A percentile compares a stretch with the other conserved stretches of the same genome.
These are phyloP conservation scores for Adoxophyes honmai DNA, from an alignment of 1,140 invertebrate genomes.

Conservation along the genomic window DNA sequence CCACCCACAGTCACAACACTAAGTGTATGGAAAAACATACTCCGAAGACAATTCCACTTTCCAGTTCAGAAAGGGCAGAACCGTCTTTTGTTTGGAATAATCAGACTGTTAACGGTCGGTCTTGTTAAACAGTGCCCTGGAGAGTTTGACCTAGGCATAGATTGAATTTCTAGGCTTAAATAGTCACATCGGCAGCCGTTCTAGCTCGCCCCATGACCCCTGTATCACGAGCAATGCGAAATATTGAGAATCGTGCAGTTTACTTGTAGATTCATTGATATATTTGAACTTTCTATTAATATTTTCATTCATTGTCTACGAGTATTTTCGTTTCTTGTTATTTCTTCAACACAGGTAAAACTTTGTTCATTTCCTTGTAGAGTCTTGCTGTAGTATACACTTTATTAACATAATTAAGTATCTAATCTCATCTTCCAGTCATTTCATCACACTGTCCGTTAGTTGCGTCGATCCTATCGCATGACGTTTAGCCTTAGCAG, in stretches of 20 bases:
- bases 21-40: constrained; percentile 1
- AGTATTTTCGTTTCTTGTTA: constrained; percentile 16
- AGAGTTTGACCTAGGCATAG: constrained; percentile 40
- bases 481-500: background rate
- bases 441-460: background rate
- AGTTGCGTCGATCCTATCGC: background rate
- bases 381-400: too few relatives aligned
- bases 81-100: constrained; percentile 18
- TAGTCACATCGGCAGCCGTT: constrained; percentile 27
- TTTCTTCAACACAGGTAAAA: constrained; percentile 6
- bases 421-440: background rate
- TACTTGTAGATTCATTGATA: constrained; percentile 23
- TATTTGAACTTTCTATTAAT: constrained; percentile 14
- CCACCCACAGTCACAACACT: background rate
- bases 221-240: constrained; percentile 31
- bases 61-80: constrained; percentile 11
- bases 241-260: constrained; percentile 30
- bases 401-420: background rate
- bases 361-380: too few relatives aligned
- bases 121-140: constrained; percentile 26
- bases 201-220: constrained; percentile 25
- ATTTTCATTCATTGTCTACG: constrained; percentile 8
- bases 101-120: constrained; percentile 19
- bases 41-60: constrained; percentile 1
- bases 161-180: constrained; percentile 32